A percentile compares a stretch with the other conserved stretches of the same genome.
Evolutionary conservation across 1,140 invertebrate genomes (phyloP).

Genomic region (Saccostrea echinata): DNA sequence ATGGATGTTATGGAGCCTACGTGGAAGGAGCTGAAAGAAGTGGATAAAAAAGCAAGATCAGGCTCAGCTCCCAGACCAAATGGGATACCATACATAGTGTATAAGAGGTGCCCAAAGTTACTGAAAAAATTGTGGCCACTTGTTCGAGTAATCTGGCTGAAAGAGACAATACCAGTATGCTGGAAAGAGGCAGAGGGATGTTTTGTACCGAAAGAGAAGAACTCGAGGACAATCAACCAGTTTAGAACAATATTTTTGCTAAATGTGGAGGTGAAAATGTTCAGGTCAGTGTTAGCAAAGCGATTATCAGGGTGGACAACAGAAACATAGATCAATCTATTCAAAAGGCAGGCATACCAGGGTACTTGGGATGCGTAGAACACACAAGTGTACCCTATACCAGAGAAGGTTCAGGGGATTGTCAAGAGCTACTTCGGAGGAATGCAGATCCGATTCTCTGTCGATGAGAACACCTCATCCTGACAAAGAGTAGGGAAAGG

Average conservation of each 20-base stretch:
- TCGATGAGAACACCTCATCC: background rate
- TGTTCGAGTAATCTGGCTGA: constrained; percentile 28
- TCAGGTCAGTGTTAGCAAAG: constrained; percentile 41
- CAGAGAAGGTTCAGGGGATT: constrained; percentile 20
- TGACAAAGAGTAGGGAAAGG: constrained; percentile 41
- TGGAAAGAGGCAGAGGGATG: too few species aligned
- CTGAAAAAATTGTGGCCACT: constrained; percentile 15
- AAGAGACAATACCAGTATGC: too few species aligned
- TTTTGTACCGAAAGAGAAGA: too few species aligned
- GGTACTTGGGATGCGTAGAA: constrained; percentile 48
- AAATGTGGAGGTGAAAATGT: too few species aligned
- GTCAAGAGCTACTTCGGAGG: too few species aligned
- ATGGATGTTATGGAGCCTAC: background rate
- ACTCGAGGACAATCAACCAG: too few species aligned
- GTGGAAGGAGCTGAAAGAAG: constrained; percentile 5
- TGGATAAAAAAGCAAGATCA: too few species aligned
- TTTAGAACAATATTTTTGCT: too few species aligned
- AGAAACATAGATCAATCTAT: constrained; percentile 45
- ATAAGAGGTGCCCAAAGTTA: constrained; percentile 49
- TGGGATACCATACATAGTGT: too few species aligned
- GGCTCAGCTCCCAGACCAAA: too few species aligned
- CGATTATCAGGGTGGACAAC: constrained; percentile 41
- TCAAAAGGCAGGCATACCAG: too few species aligned
- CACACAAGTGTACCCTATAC: constrained; percentile 26
- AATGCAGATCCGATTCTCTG: constrained; percentile 34